Base-by-base conservation (phyloP, 1,140 invertebrate genomes). In the Drosophila murphyi region DNA sequence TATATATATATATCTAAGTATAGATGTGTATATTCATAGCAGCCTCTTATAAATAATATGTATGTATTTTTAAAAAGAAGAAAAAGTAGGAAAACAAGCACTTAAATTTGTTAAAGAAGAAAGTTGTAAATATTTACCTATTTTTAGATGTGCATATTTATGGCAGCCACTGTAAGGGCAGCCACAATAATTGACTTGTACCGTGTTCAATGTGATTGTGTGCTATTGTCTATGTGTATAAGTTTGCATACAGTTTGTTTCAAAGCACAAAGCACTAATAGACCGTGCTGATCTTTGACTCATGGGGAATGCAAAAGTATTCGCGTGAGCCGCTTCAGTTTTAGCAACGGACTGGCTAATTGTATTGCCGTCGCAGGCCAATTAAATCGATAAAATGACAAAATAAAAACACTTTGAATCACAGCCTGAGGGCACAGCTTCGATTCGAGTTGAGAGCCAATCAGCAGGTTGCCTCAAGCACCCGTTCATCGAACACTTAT, bases 341-440 rank as follows among this genome's bases (percentile, higher is more conserved):
- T 51, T 29, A 43, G 39, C 35, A n/a, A n/a, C 10, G n/a, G 10
- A 43, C 10, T 35, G 47, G 71, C 64, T 73, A 73, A 73, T 73
- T 73, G 64, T 69, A 69, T 68, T 48, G 56, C 35, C n/a, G 3
- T 48, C 70, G 43, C 4, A 35, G 39, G 72, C 10, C 51, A 74
- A 74, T 74, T 74, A 51, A 74, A 50, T 62, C 29, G 65, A 37
- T 74, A 62, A 74, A 63, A 45, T 61, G 32, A 61, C 64, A 73
- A 61, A 55, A 61, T 72, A 34, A 41, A 70, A 70, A 74, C 57
- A 62, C 64, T 56, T 55, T 54, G 64, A 74, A 74, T 56, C 72
- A 61, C 67, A 74, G 72, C 70, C 63, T 28, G 12, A 35, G 70
- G 71, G 41, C 20, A 31, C 12, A 35, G 28, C 28, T 56, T 64